A percentile compares a stretch with the other conserved stretches of the same genome.
Conservation (phyloP, 2,888 invertebrate genomes). For the Heteropelma amictum region DNA sequence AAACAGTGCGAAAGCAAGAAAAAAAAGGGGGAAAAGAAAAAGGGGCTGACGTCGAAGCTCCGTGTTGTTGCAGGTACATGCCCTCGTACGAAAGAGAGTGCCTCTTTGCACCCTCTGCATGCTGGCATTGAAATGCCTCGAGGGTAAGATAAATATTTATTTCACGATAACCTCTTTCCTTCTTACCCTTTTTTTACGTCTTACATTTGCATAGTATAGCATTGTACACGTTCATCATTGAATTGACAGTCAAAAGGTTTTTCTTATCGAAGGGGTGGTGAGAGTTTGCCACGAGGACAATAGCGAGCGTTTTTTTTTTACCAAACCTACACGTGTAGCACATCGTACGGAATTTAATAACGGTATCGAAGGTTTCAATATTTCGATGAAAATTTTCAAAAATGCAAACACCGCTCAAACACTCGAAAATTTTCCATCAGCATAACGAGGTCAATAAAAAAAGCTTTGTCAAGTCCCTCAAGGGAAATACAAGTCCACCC, state of each 20-base stretch:
- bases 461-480: too few species aligned
- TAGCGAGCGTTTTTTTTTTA: too few species aligned
- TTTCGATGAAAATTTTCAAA: too few species aligned
- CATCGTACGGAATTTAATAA: too few species aligned
- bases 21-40: not conserved
- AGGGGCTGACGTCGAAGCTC: not conserved
- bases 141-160: conserved; percentile 54
- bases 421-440: too few species aligned
- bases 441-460: too few species aligned
- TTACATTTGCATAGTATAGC: conserved; percentile 4
- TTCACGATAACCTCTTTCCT: conserved; percentile 43
- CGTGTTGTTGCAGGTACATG: conserved; percentile 32
- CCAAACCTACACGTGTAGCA: too few species aligned
- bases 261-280: conserved; percentile 35
- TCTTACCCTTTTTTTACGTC: conserved; percentile 17
- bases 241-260: conserved; percentile 43
- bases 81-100: conserved; percentile 6
- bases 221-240: conserved; percentile 33
- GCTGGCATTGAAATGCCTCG: conserved; percentile 40
- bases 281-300: conserved; percentile 1
- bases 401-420: too few species aligned
- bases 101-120: conserved; percentile 19
- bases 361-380: too few species aligned
- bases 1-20: not conserved
- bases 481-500: too few species aligned